Evolutionary conservation across 2,888 invertebrate species (phyloP), one percentile per base, ranked within the genome.

Genomic region (Xestia rhomboidea): DNA sequence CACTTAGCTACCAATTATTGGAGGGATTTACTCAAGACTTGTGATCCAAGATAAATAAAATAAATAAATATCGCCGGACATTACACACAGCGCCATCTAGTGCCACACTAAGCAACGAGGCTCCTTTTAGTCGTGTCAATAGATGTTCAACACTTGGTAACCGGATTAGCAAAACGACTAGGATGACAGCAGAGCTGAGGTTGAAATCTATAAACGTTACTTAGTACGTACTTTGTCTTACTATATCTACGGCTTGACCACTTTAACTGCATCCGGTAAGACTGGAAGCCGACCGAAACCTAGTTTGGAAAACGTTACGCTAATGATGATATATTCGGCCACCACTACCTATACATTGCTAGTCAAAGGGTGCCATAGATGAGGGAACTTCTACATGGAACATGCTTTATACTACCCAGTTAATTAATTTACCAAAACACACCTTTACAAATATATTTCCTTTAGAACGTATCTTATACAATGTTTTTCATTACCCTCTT

Each of bases 401-500:
- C 5, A 27, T 18, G 15, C 27, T 46, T 24, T 38, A 24, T 38
- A 54, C 8, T 27, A 21, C 10, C 62, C 10, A 70, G 44, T 21
- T 66, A 57, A 73, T 66, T 49, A 51, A 18, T 34, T 27, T 18
- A 13, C 11, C 30, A 49, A 66, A 79, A 79, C 38, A 76, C 30
- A 49, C 24, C 41, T 66, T 77, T 57, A n/a, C 60, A 41, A 70
- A 67, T 46, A 60, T 73, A 68, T 68, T 70, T 44, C 30, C 27
- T 57, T 63, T 60, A 60, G 24, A 70, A 68, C 2, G 13, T 60
- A 34, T 21, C 49, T 70, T 38, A 41, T 60, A 73, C 73, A 79
- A 73, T 78, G 70, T 81, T 73, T 71, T 54, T 60, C 68, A 73
- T 79, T 74, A 54, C 69, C 63, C 62, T 62, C 68, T 78, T 84